Base-by-base conservation (phyloP, 2,888 invertebrate genomes). In the Seira sanloemensis region DNA sequence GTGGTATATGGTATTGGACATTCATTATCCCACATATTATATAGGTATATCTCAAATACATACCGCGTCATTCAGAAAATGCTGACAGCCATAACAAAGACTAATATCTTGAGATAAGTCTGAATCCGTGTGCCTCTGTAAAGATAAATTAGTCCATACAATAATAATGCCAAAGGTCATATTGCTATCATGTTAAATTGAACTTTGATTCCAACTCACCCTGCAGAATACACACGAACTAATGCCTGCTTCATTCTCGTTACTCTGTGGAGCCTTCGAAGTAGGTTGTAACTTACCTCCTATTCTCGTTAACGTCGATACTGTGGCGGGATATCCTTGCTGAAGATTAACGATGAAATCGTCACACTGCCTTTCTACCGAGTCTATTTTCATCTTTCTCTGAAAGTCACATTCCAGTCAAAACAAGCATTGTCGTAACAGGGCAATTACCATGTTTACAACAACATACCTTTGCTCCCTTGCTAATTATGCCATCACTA, bases 221-320 rank as follows among this genome's bases (percentile, higher is more conserved):
- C 69, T 78, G 54, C 78, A 73, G 24, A 79, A 71, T 21, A 21
- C 71, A 21, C 66, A 12, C 54, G 67, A 66, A 2, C 37, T 21
- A 58, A 58, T 58, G n/a, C 12, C 67, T 23, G 0, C 62, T 26
- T 19, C 68, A 69, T 0, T 25, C 1, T 62, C 21, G 19, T 5
- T 25, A 12, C 12, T 50, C 25, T 16, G n/a, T 16, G 21, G 21
- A 24, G 12, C 23, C 1, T 19, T 27, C 50, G 69, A 25, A 26
- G 37, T 54, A 0, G 84, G 27, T 58, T 83, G 26, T 37, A 86
- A 68, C 65, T 87, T 87, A n/a, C 72, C 73, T n/a, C 87, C 87
- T n/a, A 87, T 87, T 67, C 86, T 72, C 4, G 84, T 85, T 46
- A 87, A 72, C 1, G 87, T 87, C 4, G 86, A 84, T 5, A 86